Evolutionary conservation across 2,113 vertebrate genomes (phyloP).

Genomic region (Morone chrysops): DNA sequence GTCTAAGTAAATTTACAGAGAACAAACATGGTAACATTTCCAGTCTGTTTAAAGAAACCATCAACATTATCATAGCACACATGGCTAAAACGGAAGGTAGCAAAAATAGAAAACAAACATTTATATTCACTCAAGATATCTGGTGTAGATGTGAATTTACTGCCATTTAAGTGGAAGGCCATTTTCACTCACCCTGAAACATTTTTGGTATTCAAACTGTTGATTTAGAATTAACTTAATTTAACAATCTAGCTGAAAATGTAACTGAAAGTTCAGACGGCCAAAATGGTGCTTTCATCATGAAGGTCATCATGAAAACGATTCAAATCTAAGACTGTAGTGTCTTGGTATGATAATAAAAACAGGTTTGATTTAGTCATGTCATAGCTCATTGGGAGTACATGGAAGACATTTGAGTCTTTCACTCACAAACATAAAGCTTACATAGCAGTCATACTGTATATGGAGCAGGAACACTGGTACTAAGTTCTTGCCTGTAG

Average conservation of each 20-base stretch:
- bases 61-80: background rate
- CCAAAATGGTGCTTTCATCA: background rate
- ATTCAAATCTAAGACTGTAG: background rate
- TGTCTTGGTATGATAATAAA: background rate
- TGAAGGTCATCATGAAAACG: background rate
- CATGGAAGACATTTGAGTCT: background rate
- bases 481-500: background rate
- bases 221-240: background rate
- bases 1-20: background rate
- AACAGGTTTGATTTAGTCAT: background rate
- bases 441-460: background rate
- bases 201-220: background rate
- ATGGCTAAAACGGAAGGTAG: background rate
- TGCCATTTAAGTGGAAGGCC: no score
- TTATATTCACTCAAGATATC: background rate
- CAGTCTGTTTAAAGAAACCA: background rate
- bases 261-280: background rate
- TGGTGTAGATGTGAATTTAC: background rate
- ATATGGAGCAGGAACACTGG: background rate
- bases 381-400: background rate
- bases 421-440: background rate
- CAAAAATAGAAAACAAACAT: background rate
- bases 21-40: slow-evolving; percentile 6
- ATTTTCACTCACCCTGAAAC: background rate
- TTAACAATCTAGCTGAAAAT: background rate